Conservation (phyloP, 2,888 invertebrate genomes). For the Pachydiplax longipennis region DNA sequence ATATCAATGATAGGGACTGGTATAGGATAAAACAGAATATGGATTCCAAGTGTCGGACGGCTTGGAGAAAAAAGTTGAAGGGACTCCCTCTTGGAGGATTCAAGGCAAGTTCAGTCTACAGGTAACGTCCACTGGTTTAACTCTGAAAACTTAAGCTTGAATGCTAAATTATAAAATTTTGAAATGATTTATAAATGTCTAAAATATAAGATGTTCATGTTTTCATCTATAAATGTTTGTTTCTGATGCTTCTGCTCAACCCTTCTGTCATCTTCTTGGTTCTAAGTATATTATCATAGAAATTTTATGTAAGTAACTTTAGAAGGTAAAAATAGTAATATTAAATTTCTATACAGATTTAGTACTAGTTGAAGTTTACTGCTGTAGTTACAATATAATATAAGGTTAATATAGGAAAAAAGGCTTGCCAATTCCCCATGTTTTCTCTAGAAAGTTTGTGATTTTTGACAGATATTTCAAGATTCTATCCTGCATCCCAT, state of each 20-base stretch:
- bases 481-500: too few species aligned
- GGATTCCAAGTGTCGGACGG: constrained; percentile 64
- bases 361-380: too few species aligned
- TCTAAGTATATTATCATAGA: too few species aligned
- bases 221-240: neutral
- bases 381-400: neutral
- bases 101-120: constrained; percentile 30
- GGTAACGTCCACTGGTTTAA: neutral
- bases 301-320: neutral
- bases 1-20: constrained; percentile 63
- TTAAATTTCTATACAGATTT: neutral
- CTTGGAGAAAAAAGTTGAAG: constrained; percentile 56
- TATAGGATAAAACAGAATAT: constrained; percentile 64
- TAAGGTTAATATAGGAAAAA: neutral
- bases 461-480: too few species aligned
- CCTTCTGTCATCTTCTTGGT: too few species aligned
- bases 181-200: neutral
- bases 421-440: neutral
- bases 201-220: neutral
- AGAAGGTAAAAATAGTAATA: neutral
- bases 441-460: neutral
- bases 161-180: neutral
- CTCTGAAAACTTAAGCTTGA: neutral
- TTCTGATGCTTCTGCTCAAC: too few species aligned
- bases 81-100: constrained; percentile 49